Percentiles rank a stretch among this genome's conserved stretches.
Evolutionary conservation across 2,888 invertebrate genomes (phyloP).

Genomic region (Netelia fuscicornis): DNA sequence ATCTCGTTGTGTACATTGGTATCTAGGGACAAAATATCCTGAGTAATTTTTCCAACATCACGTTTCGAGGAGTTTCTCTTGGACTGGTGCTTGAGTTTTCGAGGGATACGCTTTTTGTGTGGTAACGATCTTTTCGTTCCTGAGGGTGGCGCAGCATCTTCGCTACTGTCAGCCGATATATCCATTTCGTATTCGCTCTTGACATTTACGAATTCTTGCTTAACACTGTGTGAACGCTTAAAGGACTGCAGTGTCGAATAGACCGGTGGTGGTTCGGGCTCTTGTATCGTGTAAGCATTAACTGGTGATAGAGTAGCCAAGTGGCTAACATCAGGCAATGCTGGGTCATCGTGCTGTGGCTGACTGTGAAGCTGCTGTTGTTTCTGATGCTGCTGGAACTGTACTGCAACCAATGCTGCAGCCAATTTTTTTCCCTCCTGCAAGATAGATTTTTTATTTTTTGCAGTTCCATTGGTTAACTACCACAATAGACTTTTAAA

Average conservation of each 20-base stretch:
- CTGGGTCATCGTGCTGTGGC: constrained; percentile 78
- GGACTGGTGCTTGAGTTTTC: constrained; percentile 88
- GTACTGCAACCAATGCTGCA: constrained; percentile 88
- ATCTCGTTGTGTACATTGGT: constrained; percentile 77
- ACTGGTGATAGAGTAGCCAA: constrained; percentile 80
- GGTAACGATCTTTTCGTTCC: constrained; percentile 90
- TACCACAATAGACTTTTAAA: not conserved
- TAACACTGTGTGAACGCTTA: constrained; percentile 80
- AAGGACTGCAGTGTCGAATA: constrained; percentile 79
- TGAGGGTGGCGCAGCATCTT: constrained; percentile 82
- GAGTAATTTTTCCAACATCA: constrained; percentile 74
- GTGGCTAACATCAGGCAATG: constrained; percentile 80
- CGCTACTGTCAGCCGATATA: constrained; percentile 85
- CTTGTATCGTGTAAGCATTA: constrained; percentile 80
- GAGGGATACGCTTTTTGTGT: constrained; percentile 94
- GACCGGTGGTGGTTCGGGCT: constrained; percentile 77
- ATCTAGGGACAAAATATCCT: constrained; percentile 71
- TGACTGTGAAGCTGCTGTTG: constrained; percentile 85
- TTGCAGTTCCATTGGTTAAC: not conserved
- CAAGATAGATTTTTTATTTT: not conserved
- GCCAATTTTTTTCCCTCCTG: constrained; percentile 88
- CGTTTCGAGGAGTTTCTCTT: constrained; percentile 78
- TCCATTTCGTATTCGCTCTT: constrained; percentile 84
- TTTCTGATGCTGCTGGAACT: constrained; percentile 87
- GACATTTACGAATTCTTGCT: constrained; percentile 82